Percentiles rank a stretch among this genome's conserved stretches.
phyloP scores from a whole-genome alignment of 2,888 invertebrate genomes.

The Lamproptera curius region DNA sequence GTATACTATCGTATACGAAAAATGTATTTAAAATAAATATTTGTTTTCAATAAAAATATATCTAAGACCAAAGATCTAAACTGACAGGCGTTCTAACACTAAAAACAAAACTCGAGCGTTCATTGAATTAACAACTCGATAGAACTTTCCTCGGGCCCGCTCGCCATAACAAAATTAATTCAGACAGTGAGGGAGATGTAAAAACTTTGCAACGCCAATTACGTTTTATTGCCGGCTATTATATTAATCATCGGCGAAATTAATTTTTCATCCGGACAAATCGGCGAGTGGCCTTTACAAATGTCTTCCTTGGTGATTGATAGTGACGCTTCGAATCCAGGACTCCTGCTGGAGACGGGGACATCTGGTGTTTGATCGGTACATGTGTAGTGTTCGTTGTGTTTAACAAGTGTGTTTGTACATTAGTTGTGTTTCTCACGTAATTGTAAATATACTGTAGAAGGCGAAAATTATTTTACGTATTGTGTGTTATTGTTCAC shows the following conservation, averaged over 20 bases:
- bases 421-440: no score
- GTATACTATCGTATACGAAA: no score
- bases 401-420: no score
- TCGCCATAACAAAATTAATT: constrained; percentile 69
- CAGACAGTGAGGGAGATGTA: constrained; percentile 73
- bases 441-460: no score
- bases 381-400: no score
- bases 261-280: constrained; percentile 77
- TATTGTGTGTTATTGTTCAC: no score
- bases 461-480: no score
- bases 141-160: constrained; percentile 19
- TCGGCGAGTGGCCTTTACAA: constrained; percentile 64
- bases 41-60: no score
- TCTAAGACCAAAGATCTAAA: no score
- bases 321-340: constrained; percentile 49
- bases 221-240: constrained; percentile 72
- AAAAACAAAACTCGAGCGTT: background rate
- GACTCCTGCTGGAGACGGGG: constrained; percentile 34
- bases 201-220: constrained; percentile 76
- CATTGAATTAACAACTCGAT: background rate
- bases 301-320: constrained; percentile 69
- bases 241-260: constrained; percentile 76
- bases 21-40: no score
- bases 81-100: no score
- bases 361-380: constrained; percentile 36